Conservation (phyloP, 2,888 invertebrate species). For the Psylliodes chrysocephalus region DNA sequence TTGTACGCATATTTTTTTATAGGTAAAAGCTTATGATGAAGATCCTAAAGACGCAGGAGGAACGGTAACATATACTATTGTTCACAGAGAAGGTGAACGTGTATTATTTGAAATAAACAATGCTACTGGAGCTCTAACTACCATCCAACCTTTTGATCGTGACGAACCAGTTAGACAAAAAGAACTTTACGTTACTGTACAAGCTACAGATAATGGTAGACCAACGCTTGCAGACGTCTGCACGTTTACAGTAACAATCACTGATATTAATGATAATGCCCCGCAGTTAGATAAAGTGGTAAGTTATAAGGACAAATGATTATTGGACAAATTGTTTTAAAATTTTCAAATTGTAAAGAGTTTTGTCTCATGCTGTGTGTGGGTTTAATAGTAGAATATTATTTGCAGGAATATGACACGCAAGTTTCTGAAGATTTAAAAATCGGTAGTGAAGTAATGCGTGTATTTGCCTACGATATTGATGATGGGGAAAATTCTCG, state of each 20-base stretch:
- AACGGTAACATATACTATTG: constrained; percentile 85
- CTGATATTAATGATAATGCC: constrained; percentile 92
- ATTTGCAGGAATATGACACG: constrained; percentile 72
- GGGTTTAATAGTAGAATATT: not conserved
- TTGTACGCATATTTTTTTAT: constrained; percentile 45
- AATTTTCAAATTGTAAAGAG: not conserved
- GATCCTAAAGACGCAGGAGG: constrained; percentile 82
- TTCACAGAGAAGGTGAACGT: constrained; percentile 78
- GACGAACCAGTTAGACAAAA: constrained; percentile 89
- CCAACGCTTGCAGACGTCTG: constrained; percentile 93
- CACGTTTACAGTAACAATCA: constrained; percentile 89
- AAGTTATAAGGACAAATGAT: constrained; percentile 60
- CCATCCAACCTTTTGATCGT: constrained; percentile 83
- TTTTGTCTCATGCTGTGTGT: not conserved
- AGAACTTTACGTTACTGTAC: constrained; percentile 86
- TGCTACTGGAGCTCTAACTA: constrained; percentile 79
- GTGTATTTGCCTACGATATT: constrained; percentile 91
- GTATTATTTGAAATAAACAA: constrained; percentile 84
- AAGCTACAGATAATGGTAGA: constrained; percentile 92
- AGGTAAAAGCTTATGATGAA: constrained; percentile 78
- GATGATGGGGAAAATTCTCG: constrained; percentile 93
- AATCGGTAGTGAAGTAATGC: constrained; percentile 80
- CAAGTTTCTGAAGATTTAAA: constrained; percentile 85
- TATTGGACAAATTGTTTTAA: no score
- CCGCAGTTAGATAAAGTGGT: constrained; percentile 85